These are phyloP conservation scores for Strix aluco DNA, from an alignment of 2,113 vertebrate genomes.

Conservation along the genomic window DNA sequence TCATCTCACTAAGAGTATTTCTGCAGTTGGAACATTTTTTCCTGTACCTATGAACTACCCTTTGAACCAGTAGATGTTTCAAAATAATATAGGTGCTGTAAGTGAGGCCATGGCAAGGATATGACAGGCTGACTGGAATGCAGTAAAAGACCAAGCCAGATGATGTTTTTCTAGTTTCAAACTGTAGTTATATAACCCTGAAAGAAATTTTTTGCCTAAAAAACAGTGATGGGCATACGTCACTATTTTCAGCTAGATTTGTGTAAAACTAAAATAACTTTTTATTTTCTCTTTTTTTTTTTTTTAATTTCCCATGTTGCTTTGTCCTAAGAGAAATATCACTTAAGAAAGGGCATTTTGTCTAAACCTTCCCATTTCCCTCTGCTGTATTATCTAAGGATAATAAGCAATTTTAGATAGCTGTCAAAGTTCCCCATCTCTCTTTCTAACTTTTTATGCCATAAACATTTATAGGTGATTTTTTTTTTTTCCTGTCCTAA, in stretches of 20 bases:
- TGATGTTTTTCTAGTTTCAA: constrained; percentile 6
- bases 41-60: not conserved
- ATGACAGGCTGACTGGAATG: not conserved
- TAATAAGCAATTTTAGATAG: not conserved
- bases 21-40: constrained; percentile 5
- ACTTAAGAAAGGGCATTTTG: not conserved
- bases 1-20: not conserved
- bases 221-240: not conserved
- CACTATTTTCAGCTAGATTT: not conserved
- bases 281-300: not conserved
- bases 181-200: not conserved
- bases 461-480: not conserved
- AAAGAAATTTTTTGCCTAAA: constrained; percentile 3
- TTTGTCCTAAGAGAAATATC: not conserved
- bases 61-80: constrained; percentile 48
- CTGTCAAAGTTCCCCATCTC: not conserved
- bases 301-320: not conserved
- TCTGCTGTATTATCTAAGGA: not conserved
- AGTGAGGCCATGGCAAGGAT: constrained; percentile 7
- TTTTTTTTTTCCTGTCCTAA: not conserved
- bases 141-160: not conserved
- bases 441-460: not conserved
- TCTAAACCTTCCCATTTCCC: not conserved
- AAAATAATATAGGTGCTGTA: constrained; percentile 23
- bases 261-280: not conserved